Evolutionary conservation across 2,113 vertebrate genomes (phyloP).

Genomic region (Dicerorhinus sumatrensis): DNA sequence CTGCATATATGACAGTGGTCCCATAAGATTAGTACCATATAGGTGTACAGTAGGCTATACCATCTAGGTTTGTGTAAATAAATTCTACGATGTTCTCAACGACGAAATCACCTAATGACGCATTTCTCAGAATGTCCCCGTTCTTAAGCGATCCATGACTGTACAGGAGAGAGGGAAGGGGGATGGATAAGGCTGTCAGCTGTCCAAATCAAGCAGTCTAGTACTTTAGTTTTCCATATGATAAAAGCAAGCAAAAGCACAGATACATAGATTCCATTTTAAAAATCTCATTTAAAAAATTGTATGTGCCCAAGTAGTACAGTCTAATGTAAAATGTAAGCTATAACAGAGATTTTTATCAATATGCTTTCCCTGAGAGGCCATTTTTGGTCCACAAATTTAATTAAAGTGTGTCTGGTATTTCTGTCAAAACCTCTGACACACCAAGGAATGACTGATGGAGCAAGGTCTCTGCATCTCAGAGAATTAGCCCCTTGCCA

Average conservation of each 20-base stretch:
- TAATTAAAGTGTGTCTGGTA: conserved; percentile 28
- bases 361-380: background rate
- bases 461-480: background rate
- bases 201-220: background rate
- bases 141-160: no score
- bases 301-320: background rate
- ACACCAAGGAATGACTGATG: background rate
- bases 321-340: background rate
- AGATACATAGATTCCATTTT: background rate
- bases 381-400: background rate
- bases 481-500: background rate
- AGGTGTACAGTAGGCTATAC: no score
- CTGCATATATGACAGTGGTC: no score
- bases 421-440: conserved; percentile 18
- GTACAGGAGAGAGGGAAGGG: no score
- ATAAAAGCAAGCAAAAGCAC: background rate
- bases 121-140: no score
- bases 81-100: no score
- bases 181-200: background rate
- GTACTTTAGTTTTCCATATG: background rate
- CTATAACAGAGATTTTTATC: background rate
- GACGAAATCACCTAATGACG: no score
- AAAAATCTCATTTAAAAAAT: background rate
- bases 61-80: no score
- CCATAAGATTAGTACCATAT: no score